Base-by-base conservation (phyloP, 2,888 invertebrate species). In the Campoplex nolae region DNA sequence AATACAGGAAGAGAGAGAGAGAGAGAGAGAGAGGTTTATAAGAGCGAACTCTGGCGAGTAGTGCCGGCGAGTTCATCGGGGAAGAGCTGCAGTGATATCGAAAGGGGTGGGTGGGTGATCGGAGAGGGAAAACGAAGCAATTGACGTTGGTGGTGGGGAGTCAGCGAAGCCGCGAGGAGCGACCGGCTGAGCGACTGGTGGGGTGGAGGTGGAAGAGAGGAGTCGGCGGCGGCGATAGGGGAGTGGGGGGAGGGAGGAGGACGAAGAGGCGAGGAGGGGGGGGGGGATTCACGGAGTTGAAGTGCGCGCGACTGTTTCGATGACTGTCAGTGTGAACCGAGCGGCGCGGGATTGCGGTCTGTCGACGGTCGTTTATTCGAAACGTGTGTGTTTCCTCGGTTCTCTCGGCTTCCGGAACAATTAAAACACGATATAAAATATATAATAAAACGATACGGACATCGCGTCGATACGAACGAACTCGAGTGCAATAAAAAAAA, bases 291-390 rank as follows among this genome's bases (percentile, higher is more conserved):
- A 79, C 84, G 79, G 79, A 84, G 87, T 84, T 84, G 82, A 87
- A 87, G 87, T 84, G 84, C 78, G 84, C 84, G 87, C 82, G 78
- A 84, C 87, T 82, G 87, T 87, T 87, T 84, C 87, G 87, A 87
- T 87, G 87, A 84, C 84, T 87, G 87, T 87, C 87, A 87, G 87
- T 87, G 87, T 87, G 84, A 84, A 87, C 82, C 87, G 84, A 87
- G 87, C 87, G 78, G 78, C 78, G 79, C 87, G 84, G 78, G 87
- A 79, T 84, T 84, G 87, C 82, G 87, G 87, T 87, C 83, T 84
- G 84, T 84, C 82, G 77, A 81, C 68, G 68, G 54, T 78, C 68
- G 71, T 68, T 45, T 79, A 58, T 38, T 58, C 45, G 48, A 77
- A 51, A 74, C 83, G 83, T 83, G 62, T 83, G 67, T 65, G 68